Evolutionary conservation across 2,113 vertebrate genomes (phyloP), one percentile per base, ranked within the genome.

Genomic region (Spea multiplicata): DNA sequence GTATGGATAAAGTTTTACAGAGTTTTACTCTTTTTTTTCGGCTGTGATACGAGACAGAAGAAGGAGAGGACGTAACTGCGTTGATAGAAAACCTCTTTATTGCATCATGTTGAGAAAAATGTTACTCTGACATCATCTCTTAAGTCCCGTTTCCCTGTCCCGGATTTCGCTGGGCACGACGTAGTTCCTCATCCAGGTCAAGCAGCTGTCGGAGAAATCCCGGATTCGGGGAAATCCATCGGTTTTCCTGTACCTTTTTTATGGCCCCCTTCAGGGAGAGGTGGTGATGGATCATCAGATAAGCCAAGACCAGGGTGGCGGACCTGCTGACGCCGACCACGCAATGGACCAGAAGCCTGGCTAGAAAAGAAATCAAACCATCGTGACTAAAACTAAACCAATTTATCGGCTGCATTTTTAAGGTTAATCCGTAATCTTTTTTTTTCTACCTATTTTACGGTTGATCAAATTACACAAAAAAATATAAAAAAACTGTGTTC

Each of bases 241-340:
- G 86, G 55, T 9, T 74, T 78, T 90, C 74, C 80, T 92, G 91
- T 68, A 94, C 87, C 30, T 84, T 89, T 61, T 79, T 73, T 74
- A 94, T 86, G 57, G 93, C 93, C 8, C 91, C 86, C 50, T 88
- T 73, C 3, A 94, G 79, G 4, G 86, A 85, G 81, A 86, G 84
- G 17, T 76, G 83, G 14, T 94, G 91, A 68, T 89, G 78, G 74
- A 92, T 91, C 91, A 94, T 94, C 53, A 93, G 85, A 77, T 91
- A 93, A 73, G 93, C 90, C 80, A 94, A 86, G 62, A 93, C 87
- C 14, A 94, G 82, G 4, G 92, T 88, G 45, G 92, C 92, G 3
- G 93, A 94, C n/a, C 93, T 88, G 86, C 93, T 94, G 78, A 93
- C 90, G 1, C 93, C 93, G 10, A 93, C 91, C 5, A 91, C 91